Conservation (phyloP, 2,888 invertebrate species). For the Drosophila nr. perissopoda region DNA sequence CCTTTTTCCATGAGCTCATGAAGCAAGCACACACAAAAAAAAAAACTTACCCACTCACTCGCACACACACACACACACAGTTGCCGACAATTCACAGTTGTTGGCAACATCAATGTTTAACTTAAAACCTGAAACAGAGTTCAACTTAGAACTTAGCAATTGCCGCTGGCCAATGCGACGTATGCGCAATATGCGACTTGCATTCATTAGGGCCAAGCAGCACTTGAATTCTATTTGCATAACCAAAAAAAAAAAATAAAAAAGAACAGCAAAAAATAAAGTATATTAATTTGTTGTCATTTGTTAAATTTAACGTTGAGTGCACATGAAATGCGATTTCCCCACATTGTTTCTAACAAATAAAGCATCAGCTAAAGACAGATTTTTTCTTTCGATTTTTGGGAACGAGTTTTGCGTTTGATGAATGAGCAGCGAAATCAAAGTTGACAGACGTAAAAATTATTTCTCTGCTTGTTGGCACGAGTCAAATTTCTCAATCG, state of each 20-base stretch:
- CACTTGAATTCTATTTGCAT: slow-evolving; percentile 40
- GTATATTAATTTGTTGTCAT: slow-evolving; percentile 63
- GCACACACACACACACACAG: slow-evolving; percentile 34
- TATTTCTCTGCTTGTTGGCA: slow-evolving; percentile 72
- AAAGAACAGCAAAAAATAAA: slow-evolving; percentile 4
- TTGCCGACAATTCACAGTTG: slow-evolving; percentile 49
- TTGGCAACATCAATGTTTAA: slow-evolving; percentile 48
- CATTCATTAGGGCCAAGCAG: slow-evolving; percentile 55
- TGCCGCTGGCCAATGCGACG: slow-evolving; percentile 51
- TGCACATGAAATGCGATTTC: slow-evolving; percentile 50
- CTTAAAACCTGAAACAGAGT: slow-evolving; percentile 43
- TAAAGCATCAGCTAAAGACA: slow-evolving; percentile 16
- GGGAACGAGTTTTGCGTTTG: slow-evolving; percentile 54
- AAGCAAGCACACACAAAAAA: slow-evolving; percentile 35
- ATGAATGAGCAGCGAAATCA: slow-evolving; percentile 73
- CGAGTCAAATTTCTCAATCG: slow-evolving; percentile 75
- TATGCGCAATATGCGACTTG: slow-evolving; percentile 65
- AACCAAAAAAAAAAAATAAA: slow-evolving; percentile 1
- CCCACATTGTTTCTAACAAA: slow-evolving; percentile 31
- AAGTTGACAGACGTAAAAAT: slow-evolving; percentile 78
- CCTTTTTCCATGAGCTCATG: slow-evolving; percentile 77
- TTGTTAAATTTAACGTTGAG: slow-evolving; percentile 42
- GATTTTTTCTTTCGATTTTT: slow-evolving; percentile 4
- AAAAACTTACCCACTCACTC: slow-evolving; percentile 1
- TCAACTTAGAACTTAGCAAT: slow-evolving; percentile 42